phyloP scores from a whole-genome alignment of 2,113 vertebrate species.

The Chlorocebus sabaeus region DNA sequence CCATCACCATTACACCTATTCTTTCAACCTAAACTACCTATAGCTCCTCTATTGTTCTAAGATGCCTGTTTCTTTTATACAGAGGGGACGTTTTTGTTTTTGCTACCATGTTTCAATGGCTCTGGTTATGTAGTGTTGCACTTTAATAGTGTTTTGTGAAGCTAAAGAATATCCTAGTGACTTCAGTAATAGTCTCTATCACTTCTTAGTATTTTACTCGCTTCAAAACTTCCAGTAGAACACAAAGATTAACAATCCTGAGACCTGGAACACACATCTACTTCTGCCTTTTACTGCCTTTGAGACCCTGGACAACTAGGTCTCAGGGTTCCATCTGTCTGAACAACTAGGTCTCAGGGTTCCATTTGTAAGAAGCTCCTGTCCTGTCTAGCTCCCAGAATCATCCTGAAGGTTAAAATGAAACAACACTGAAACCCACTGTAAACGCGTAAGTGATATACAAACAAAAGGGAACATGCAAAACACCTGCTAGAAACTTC shows the following conservation, averaged over 20 bases:
- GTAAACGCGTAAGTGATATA: neutral
- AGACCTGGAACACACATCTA: neutral
- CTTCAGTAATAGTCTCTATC: neutral
- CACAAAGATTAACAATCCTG: neutral
- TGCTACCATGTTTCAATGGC: neutral
- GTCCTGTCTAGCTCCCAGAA: neutral
- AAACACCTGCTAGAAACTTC: constrained; percentile 31
- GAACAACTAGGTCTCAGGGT: neutral
- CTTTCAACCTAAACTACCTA: neutral
- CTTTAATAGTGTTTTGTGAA: neutral
- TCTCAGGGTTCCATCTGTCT: neutral
- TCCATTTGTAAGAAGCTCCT: neutral
- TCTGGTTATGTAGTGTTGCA: neutral
- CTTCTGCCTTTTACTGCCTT: neutral
- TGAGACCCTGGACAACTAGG: neutral
- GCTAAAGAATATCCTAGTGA: neutral
- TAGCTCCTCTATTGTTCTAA: accelerated
- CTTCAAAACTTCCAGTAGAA: neutral
- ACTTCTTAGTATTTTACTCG: neutral
- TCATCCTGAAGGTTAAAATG: neutral
- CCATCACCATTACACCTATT: neutral
- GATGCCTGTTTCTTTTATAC: too few species aligned
- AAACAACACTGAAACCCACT: neutral
- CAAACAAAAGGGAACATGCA: constrained; percentile 48
- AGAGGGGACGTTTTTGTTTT: neutral